Conservation (phyloP, 2,797 vertebrate genomes). For the Coregonus suidteri region DNA sequence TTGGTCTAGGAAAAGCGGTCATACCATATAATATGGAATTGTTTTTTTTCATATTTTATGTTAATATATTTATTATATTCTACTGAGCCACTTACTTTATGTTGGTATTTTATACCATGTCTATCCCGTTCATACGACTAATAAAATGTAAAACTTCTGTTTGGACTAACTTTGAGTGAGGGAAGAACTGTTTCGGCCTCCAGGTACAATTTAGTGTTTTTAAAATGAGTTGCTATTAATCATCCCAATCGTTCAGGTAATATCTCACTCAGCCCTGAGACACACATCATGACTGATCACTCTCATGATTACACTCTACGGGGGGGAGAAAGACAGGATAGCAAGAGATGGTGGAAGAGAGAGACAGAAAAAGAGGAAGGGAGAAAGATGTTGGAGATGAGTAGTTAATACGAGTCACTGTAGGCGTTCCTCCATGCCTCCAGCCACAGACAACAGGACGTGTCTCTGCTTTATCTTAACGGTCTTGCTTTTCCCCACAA, state of each 20-base stretch:
- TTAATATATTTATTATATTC: too few species aligned
- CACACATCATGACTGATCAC: background rate
- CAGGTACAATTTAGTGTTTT: background rate
- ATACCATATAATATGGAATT: too few species aligned
- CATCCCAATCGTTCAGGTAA: background rate
- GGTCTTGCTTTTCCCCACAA: background rate
- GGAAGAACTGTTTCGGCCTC: background rate
- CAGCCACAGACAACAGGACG: background rate
- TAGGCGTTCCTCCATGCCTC: background rate
- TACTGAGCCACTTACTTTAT: too few species aligned
- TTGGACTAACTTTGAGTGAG: too few species aligned
- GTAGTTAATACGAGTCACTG: background rate
- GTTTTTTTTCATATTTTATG: too few species aligned
- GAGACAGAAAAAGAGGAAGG: background rate
- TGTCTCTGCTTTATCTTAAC: background rate
- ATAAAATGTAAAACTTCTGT: too few species aligned
- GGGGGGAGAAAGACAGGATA: background rate
- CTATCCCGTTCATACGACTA: too few species aligned
- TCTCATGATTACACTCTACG: background rate
- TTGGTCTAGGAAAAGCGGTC: too few species aligned
- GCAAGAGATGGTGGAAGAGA: background rate
- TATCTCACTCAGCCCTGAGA: background rate
- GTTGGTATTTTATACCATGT: too few species aligned
- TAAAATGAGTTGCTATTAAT: background rate
- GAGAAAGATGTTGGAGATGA: background rate